Evolutionary conservation across 2,113 vertebrate genomes (phyloP), one percentile per base, ranked within the genome.

Genomic region (Lepidiolamprologus cunningtoni): DNA sequence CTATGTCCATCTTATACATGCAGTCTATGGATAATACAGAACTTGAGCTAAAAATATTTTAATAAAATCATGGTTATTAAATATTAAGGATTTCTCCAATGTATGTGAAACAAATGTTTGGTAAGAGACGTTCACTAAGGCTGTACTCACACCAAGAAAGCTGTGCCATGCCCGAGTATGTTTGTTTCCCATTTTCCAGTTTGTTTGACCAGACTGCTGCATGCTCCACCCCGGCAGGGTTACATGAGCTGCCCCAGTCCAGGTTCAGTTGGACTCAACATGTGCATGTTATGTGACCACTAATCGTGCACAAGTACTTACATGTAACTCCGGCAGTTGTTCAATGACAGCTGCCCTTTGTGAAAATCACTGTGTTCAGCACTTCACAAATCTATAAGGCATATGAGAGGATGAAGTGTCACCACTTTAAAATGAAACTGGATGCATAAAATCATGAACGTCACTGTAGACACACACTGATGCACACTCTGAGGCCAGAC

Each of bases 21-120:
- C n/a, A n/a, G 42, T 8, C 9, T 76, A 12, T 12, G 9, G 0
- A 47, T 19, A 50, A 78, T 12, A 4, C 71, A 23, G 8, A 14
- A 55, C 1, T 76, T 28, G 52, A 80, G 45, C n/a, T 10, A 9
- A 85, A 23, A 1, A 23, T 2, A 21, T 13, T 85, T 82, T 81
- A 21, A 16, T 45, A 16, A 54, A 89, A 2, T 63, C 8, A 14
- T 40, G 7, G 16, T 17, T 7, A 52, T 26, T 0, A 33, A 55
- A 76, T 0, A n/a, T 23, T 10, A 0, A 4, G 1, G 2, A 21
- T 33, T 10, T 68, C 14, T 33, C 9, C 4, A n/a, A 0, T 2
- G 19, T 82, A 35, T 58, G 31, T 71, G 14, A 73, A 28, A 31
- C 4, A 23, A 21, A 37, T 47, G 50, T 86, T 81, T 81, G 80